Conservation (phyloP, 2,797 vertebrate genomes). For the Craterocephalus amniculus region DNA sequence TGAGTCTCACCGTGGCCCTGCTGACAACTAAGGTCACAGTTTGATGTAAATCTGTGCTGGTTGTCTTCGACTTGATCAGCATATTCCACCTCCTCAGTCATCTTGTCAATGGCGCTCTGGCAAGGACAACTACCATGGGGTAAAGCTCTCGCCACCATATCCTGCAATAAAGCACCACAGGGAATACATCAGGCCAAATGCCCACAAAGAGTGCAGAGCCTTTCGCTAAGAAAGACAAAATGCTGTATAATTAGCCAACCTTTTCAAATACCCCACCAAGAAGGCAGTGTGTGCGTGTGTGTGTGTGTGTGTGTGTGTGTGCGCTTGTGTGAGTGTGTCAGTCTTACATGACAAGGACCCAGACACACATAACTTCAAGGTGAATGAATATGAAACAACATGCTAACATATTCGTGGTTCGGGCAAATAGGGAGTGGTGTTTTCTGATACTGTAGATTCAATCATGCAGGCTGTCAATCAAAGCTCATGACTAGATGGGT, state of each 20-base stretch:
- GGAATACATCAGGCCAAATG: slow-evolving; percentile 79
- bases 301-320: slow-evolving; percentile 52
- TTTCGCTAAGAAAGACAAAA: slow-evolving; percentile 77
- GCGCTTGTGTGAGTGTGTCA: slow-evolving; percentile 59
- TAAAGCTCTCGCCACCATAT: slow-evolving; percentile 69
- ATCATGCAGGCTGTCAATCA: slow-evolving; percentile 81
- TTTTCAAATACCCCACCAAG: slow-evolving; percentile 69
- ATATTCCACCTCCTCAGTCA: slow-evolving; percentile 85
- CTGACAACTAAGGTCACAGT: slow-evolving; percentile 82
- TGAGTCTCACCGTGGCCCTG: slow-evolving; percentile 77
- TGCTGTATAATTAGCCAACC: slow-evolving; percentile 73
- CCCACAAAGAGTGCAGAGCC: slow-evolving; percentile 63
- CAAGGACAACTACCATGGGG: slow-evolving; percentile 84
- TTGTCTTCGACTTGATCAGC: slow-evolving; percentile 83
- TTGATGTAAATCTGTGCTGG: slow-evolving; percentile 81
- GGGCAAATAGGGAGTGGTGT: slow-evolving; percentile 59
- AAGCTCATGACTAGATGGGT: slow-evolving; percentile 55
- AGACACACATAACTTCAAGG: slow-evolving; percentile 78
- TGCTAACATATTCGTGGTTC: slow-evolving; percentile 79
- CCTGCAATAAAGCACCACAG: slow-evolving; percentile 79
- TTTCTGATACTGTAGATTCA: slow-evolving; percentile 81
- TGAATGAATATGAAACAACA: slow-evolving; percentile 83
- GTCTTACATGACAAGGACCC: slow-evolving; percentile 70
- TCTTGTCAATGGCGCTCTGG: slow-evolving; percentile 81
- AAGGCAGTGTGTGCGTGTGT: slow-evolving; percentile 44